Evolutionary conservation across 2,888 invertebrate genomes (phyloP), one percentile per base, ranked within the genome.

Genomic region (Athalia cordata): DNA sequence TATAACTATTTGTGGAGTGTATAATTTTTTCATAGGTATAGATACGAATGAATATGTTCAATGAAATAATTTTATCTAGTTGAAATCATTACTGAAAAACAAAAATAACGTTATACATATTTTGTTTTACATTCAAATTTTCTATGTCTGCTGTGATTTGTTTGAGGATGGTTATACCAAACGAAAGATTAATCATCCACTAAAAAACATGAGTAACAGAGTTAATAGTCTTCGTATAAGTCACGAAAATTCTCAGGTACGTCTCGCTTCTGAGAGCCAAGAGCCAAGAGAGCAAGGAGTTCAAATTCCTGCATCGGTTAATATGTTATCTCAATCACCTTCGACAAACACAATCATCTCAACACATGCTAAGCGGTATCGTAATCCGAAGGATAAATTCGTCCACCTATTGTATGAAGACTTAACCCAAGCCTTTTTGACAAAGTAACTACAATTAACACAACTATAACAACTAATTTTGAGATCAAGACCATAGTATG

Each of bases 381-480:
- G 82, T 45, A 83, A 47, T 7, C 45, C 79, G 1, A 81, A 81
- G 64, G 79, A 87, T 50, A 84, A 86, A 74, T 87, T 84, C 50
- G 81, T 84, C 5, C 82, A 79, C 77, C 75, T 81, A 6, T 52
- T 87, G 8, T 87, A 85, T 61, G 85, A 84, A 45, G 84, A 85
- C 15, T 72, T 84, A 15, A 59, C 84, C n/a, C 13, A 79, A 50
- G 61, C 78, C 66, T 81, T 86, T 45, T 47, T 82, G 4, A 76
- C 75, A 11, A 74, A 80, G 86, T 86, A 84, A 76, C 15, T 47
- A 4, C 11, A 7, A 47, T 5, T 6, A 6, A 47, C 9, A 29
- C 11, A n/a, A 47, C 49, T 65, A 5, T 3, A 6, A 13, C n/a
- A 13, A 11, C 1, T 13, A 29, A 43, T 68, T 52, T 52, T 50